These are phyloP conservation scores for Hippocampus mohnikei DNA, from an alignment of 2,113 vertebrate species.

Conservation along the genomic window DNA sequence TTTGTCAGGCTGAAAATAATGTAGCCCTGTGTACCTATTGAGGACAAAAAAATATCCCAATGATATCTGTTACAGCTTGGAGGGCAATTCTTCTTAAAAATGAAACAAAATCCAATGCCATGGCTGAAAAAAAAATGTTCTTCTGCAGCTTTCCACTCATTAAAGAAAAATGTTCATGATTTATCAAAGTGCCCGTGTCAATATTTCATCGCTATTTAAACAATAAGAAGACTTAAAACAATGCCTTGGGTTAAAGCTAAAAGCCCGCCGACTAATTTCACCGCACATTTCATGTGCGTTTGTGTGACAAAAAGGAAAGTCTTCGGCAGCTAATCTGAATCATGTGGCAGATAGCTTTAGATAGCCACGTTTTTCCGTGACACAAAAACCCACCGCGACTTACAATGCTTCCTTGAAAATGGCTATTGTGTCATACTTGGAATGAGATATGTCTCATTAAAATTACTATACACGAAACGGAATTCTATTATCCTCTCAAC, in stretches of 20 bases:
- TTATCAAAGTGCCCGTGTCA: slow-evolving; percentile 12
- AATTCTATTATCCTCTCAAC: slow-evolving; percentile 2
- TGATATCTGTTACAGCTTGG: not conserved
- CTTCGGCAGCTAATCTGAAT: slow-evolving; percentile 25
- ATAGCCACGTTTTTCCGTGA: slow-evolving; percentile 40
- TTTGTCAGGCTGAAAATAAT: not conserved
- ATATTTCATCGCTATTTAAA: slow-evolving; percentile 28
- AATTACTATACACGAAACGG: not conserved
- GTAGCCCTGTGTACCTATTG: not conserved
- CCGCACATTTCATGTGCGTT: slow-evolving; percentile 14
- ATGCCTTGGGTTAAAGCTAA: slow-evolving; percentile 25
- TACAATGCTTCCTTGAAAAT: slow-evolving; percentile 28
- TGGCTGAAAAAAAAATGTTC: slow-evolving; percentile 19
- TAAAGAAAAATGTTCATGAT: slow-evolving; percentile 14
- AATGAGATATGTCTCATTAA: slow-evolving; percentile 6
- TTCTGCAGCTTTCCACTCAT: slow-evolving; percentile 8
- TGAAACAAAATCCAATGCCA: slow-evolving; percentile 11
- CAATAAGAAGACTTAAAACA: slow-evolving; percentile 7
- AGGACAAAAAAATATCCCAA: not conserved
- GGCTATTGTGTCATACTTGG: slow-evolving; percentile 12
- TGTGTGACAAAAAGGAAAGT: slow-evolving; percentile 48
- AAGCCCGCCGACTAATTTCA: slow-evolving; percentile 39
- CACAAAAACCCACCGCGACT: slow-evolving; percentile 12
- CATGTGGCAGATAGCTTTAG: slow-evolving; percentile 18
- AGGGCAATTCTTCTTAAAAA: not conserved